These are phyloP conservation scores for Drosophila stalkeri DNA, from an alignment of 2,888 invertebrate genomes.

Conservation along the genomic window DNA sequence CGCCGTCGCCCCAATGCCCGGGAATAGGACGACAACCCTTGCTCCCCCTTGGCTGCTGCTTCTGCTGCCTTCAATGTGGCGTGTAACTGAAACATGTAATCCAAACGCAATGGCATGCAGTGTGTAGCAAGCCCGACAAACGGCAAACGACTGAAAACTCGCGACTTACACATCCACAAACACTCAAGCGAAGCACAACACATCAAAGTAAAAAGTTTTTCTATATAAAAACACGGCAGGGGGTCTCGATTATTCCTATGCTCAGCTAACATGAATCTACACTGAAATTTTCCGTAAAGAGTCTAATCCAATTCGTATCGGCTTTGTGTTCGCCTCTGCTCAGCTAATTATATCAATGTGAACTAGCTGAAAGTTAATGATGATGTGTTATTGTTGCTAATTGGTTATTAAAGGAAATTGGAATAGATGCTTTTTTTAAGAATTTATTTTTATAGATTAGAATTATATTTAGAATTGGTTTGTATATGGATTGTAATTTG, in stretches of 20 bases:
- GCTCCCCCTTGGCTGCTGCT: constrained; percentile 10
- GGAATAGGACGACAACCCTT: constrained; percentile 11
- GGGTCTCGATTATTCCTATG: constrained; percentile 65
- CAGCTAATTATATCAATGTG: constrained; percentile 10
- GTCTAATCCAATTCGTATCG: constrained; percentile 21
- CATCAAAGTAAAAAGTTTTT: constrained; percentile 77
- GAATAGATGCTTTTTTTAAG: not conserved
- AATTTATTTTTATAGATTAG: not conserved
- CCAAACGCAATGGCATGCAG: constrained; percentile 53
- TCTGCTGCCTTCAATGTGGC: constrained; percentile 53
- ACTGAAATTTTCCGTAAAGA: constrained; percentile 17
- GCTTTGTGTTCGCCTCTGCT: constrained; percentile 4
- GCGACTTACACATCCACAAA: constrained; percentile 14
- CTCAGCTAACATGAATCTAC: constrained; percentile 26
- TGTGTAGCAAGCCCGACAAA: constrained; percentile 33
- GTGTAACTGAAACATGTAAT: constrained; percentile 76
- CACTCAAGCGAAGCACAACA: constrained; percentile 38
- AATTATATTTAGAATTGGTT: not conserved
- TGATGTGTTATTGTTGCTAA: constrained; percentile 9
- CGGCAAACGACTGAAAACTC: constrained; percentile 28
- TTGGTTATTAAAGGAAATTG: not conserved
- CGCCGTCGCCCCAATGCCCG: constrained; percentile 8
- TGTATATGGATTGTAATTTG: not conserved
- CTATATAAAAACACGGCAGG: constrained; percentile 77
- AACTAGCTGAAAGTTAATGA: constrained; percentile 22